Evolutionary conservation across 2,888 invertebrate species (phyloP), one percentile per base, ranked within the genome.

Genomic region (Lottia gigantea): DNA sequence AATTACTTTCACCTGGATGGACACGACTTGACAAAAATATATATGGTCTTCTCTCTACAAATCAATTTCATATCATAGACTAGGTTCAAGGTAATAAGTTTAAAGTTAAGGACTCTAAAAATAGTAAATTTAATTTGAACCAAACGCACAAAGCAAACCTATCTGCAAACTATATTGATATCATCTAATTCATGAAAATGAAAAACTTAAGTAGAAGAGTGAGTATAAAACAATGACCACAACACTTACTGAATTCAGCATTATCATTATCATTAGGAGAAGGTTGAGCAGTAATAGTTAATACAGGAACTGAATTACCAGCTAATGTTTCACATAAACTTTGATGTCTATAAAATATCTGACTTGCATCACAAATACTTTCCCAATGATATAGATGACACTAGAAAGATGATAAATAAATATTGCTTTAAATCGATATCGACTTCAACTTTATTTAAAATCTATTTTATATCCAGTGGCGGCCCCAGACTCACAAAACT

Each of bases 1-100:
- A 92, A 88, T 95, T 95, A 86, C 94, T 94, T 89, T 95, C 95
- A 0, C 95, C 95, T 0, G 95, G 95, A 90, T 95, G 95, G 12
- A 95, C 95, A 76, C 95, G 91, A 0, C 93, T 92, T 12, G 94
- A 92, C 66, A 95, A 90, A 84, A 95, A 93, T 76, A 95, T 87
- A 73, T 87, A 90, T 31, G 84, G 88, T 75, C 79, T 71, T 61
- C 79, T 78, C 75, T 76, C 82, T 83, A 71, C 7, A 55, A 23
- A 55, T 55, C 19, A 55, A 19, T 55, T 55, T 19, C 8, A 26
- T 1, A 15, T 16, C 14, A 63, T 40, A 8, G 40, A 40, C 40
- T 40, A 8, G 11, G 11, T 3, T 40, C 40, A 40, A 40, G 8
- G 11, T 40, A 31, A 6, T 31, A 31, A 31, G 31, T 31, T 31